Evolutionary conservation across 2,113 vertebrate species (phyloP).

Genomic region (Caloenas nicobarica): DNA sequence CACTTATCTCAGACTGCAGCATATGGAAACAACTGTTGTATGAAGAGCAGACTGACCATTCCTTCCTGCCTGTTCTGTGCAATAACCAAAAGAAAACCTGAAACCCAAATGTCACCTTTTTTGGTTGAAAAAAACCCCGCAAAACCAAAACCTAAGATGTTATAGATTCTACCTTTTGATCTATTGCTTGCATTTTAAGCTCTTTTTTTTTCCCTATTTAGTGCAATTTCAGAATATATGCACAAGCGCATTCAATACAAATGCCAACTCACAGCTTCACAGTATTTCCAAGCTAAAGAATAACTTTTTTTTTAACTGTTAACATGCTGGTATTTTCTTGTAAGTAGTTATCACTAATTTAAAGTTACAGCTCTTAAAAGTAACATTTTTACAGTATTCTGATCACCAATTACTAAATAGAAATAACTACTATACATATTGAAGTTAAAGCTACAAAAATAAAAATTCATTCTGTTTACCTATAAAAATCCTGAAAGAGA

Average conservation of each 20-base stretch:
- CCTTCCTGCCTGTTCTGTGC: not conserved
- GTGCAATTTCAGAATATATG: conserved; percentile 45
- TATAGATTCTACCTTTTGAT: not conserved
- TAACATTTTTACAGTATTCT: conserved; percentile 41
- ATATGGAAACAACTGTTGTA: not conserved
- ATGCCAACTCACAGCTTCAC: conserved; percentile 30
- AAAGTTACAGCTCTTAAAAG: conserved; percentile 10
- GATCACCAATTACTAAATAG: conserved; percentile 13
- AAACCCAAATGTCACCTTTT: not conserved
- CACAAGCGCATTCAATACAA: conserved; percentile 31
- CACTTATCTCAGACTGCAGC: not conserved
- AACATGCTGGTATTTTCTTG: conserved; percentile 46
- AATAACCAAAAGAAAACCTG: not conserved
- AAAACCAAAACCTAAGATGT: not conserved
- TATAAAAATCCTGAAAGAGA: conserved; percentile 51
- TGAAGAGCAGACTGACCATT: not conserved
- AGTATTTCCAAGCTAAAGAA: not conserved
- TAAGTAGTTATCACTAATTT: not conserved
- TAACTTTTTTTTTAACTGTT: not conserved
- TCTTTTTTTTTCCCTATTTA: not conserved
- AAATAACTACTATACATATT: conserved; percentile 26
- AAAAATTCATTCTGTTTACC: conserved; percentile 58
- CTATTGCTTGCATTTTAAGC: conserved; percentile 8
- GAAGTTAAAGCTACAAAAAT: conserved; percentile 70
- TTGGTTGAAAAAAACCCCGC: not conserved